Evolutionary conservation across 1,140 invertebrate species (phyloP), one percentile per base, ranked within the genome.

Genomic region (Acyrthosiphon pisum): DNA sequence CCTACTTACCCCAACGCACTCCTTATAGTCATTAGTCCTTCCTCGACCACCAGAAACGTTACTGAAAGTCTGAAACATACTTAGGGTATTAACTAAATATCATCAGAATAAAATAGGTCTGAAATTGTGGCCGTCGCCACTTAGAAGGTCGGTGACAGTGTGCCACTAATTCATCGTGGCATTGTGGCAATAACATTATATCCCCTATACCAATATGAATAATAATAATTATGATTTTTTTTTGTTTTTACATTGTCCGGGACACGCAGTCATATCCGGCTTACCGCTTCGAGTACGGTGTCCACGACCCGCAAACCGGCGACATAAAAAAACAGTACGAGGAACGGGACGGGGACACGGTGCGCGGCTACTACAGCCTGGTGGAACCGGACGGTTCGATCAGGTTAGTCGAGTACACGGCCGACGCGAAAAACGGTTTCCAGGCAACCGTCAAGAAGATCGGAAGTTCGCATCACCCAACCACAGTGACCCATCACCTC

Each of bases 251-350:
- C 81, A 9, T 81, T 46, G 44, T 90, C 23, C 30, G 22, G 41
- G 1, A 2, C 35, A 23, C 30, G 23, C 86, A 94, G 94, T 87
- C 94, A 6, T 94, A 94, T 93, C 94, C 94, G 20, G 94, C 94
- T 53, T 95, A 95, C 94, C 94, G 94, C 37, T 95, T 95, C 94
- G 94, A 95, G 93, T 95, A 95, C 94, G 95, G 94, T 46, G 95
- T 95, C 26, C 94, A 95, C 92, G 95, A 95, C 93, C 94, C 94
- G 14, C 94, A 95, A 87, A 94, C 94, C 76, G 95, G 95, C 37
- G 95, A 95, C 91, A 94, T 95, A 90, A 94, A 95, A 56, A 94
- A 94, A 76, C 95, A 95, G 93, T 95, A 94, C 94, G 95, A 95
- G 91, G 93, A 94, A 90, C 93, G 94, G 14, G 94, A 94, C 76